Percentiles rank a stretch among this genome's conserved stretches.
Conservation (phyloP, 2,888 invertebrate species). For the Melangyna quadrimaculata region DNA sequence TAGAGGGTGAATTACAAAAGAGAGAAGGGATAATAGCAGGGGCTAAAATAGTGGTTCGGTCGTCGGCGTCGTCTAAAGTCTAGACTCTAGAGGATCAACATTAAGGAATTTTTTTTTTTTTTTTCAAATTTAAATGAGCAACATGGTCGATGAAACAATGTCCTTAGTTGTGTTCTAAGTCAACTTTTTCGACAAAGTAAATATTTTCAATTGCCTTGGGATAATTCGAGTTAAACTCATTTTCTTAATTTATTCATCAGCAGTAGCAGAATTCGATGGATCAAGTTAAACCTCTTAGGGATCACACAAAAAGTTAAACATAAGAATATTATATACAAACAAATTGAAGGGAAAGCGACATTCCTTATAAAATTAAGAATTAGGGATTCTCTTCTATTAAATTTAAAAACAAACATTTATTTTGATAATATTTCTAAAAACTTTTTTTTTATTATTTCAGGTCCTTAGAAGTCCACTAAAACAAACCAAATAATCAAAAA, state of each 20-base stretch:
- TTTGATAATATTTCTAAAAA: not conserved
- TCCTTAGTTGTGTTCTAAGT: not conserved
- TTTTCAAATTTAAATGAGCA: not conserved
- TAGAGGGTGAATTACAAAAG: not conserved
- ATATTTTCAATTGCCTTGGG: slow-evolving; percentile 29
- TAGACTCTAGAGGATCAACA: slow-evolving; percentile 3
- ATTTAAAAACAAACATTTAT: not conserved
- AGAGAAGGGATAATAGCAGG: not conserved
- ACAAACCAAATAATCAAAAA: not conserved
- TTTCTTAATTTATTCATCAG: slow-evolving; percentile 4
- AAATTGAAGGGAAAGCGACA: not conserved
- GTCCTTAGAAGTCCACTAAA: slow-evolving; percentile 36
- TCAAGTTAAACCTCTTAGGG: not conserved
- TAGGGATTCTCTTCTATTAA: not conserved
- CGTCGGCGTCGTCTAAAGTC: slow-evolving; percentile 6
- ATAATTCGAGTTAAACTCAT: not conserved
- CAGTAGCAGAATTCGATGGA: not conserved
- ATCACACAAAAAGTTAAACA: not conserved
- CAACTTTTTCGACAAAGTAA: not conserved
- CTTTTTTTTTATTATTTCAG: slow-evolving; percentile 18
- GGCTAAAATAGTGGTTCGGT: not conserved
- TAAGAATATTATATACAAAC: not conserved
- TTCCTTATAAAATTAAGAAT: not conserved
- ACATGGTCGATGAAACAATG: slow-evolving; percentile 5
- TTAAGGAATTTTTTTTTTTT: not conserved